phyloP scores from a whole-genome alignment of 2,888 invertebrate species.

The Eutolmus rufibarbis region DNA sequence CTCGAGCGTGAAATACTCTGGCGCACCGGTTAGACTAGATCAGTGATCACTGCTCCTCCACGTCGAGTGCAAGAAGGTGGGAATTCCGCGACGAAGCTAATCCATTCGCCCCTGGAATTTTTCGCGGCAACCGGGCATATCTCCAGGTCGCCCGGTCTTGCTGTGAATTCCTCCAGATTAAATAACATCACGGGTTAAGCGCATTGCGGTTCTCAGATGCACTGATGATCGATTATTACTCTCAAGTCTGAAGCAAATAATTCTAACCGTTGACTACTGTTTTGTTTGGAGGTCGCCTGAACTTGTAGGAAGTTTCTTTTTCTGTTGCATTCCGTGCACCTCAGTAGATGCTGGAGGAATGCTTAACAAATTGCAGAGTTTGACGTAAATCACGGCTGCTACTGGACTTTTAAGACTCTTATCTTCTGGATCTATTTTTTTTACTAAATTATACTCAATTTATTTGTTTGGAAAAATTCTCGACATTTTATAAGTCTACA shows the following conservation, averaged over 20 bases:
- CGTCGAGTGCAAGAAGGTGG: background rate
- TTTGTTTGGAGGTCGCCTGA: background rate
- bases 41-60: slow-evolving; percentile 7
- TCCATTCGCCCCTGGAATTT: background rate
- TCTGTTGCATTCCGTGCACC: background rate
- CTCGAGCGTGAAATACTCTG: background rate
- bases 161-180: slow-evolving; percentile 1
- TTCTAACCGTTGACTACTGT: background rate
- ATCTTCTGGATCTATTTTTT: background rate
- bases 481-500: too few relatives aligned
- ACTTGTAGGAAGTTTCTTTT: background rate
- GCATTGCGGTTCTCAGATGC: slow-evolving; percentile 9
- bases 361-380: background rate
- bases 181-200: background rate
- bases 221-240: slow-evolving; percentile 15
- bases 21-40: background rate
- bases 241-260: background rate
- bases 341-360: background rate
- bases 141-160: background rate
- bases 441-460: too few relatives aligned
- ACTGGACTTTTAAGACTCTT: background rate
- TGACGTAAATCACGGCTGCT: background rate
- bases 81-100: background rate
- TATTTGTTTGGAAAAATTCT: too few relatives aligned
- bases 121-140: background rate